A percentile compares a stretch with the other conserved stretches of the same genome.
Conservation (phyloP, 1,140 invertebrate species). For the Halictus rubicundus region DNA sequence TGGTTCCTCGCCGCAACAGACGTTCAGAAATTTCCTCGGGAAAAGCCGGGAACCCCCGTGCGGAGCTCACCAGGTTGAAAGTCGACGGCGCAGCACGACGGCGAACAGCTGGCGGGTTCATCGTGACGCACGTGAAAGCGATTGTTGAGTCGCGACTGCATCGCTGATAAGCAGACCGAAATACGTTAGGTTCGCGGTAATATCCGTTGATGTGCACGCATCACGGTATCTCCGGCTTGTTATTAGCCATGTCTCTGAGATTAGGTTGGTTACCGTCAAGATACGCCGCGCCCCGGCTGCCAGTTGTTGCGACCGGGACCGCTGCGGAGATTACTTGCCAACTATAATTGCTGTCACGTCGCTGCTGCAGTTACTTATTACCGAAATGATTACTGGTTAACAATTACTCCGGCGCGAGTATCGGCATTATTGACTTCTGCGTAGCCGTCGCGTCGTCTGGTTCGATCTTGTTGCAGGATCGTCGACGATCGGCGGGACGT, state of each 20-base stretch:
- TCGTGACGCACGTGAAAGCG: not conserved
- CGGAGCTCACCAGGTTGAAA: not conserved
- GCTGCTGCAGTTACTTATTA: conserved; percentile 34
- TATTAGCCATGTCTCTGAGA: conserved; percentile 32
- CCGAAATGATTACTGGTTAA: conserved; percentile 32
- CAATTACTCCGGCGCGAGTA: not conserved
- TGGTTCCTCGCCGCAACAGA: not conserved
- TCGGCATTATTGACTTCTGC: no score
- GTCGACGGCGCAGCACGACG: not conserved
- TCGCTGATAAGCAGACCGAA: conserved; percentile 23
- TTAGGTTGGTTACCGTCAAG: conserved; percentile 28
- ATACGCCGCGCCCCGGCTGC: conserved; percentile 3
- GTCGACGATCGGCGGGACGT: no score
- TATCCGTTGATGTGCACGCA: conserved; percentile 44
- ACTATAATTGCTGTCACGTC: conserved; percentile 48
- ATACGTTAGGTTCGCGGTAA: conserved; percentile 19
- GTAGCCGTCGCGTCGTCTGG: no score
- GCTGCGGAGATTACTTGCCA: conserved; percentile 36
- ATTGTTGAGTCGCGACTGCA: not conserved
- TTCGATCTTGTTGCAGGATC: no score
- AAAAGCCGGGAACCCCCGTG: not conserved
- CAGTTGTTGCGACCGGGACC: conserved; percentile 7
- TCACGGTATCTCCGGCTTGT: conserved; percentile 37
- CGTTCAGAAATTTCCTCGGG: conserved; percentile 4
- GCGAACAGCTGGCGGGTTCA: conserved; percentile 5